These are phyloP conservation scores for Folsomia manolachei DNA, from an alignment of 2,888 invertebrate genomes.

Conservation along the genomic window DNA sequence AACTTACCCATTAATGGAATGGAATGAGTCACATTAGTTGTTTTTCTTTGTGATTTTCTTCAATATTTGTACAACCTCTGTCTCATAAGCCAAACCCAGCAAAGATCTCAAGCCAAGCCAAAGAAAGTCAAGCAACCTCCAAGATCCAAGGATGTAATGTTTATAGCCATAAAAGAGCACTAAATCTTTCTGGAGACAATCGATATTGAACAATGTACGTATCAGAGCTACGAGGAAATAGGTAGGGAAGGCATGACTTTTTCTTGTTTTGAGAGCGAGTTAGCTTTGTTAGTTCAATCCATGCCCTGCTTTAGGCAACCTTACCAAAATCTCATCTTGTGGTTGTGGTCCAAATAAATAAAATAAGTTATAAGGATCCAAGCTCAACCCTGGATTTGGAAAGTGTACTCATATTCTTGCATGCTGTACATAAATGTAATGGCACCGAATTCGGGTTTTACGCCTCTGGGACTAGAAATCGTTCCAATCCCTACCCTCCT, in stretches of 20 bases:
- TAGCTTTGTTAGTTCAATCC: not conserved
- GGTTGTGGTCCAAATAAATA: not conserved
- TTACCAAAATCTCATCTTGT: not conserved
- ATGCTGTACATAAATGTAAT: too few relatives aligned
- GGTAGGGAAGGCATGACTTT: not conserved
- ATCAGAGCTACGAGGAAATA: not conserved
- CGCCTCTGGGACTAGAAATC: too few relatives aligned
- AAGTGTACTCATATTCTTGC: not conserved
- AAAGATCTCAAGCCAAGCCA: not conserved
- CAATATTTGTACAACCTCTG: not conserved
- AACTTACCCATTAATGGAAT: too few relatives aligned
- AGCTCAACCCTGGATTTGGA: not conserved
- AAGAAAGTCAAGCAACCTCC: too few relatives aligned
- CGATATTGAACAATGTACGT: constrained; percentile 12
- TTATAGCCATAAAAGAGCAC: constrained; percentile 2
- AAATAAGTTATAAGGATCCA: not conserved
- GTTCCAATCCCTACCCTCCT: too few relatives aligned
- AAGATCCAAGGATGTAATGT: not conserved
- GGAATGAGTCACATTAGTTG: not conserved
- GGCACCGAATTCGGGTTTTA: too few relatives aligned
- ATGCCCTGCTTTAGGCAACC: not conserved
- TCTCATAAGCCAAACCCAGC: not conserved
- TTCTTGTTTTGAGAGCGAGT: not conserved
- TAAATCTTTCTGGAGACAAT: constrained; percentile 13
- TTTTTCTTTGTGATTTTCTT: not conserved